Evolutionary conservation across 2,888 invertebrate species (phyloP), one percentile per base, ranked within the genome.

Genomic region (Mesorhabditis sp.): DNA sequence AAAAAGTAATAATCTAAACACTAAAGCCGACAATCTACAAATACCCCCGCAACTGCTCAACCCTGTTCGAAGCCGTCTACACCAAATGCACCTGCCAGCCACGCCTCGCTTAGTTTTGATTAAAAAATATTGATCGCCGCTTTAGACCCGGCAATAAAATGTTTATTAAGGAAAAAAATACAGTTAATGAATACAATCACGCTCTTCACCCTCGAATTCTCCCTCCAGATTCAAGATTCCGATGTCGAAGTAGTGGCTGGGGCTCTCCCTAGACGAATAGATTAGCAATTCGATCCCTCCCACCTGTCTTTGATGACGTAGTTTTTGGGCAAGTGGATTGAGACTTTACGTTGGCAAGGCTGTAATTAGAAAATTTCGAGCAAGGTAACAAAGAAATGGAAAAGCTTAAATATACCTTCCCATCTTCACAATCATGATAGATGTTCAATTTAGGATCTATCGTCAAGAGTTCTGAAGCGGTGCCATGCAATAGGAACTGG

Each of bases 381-480:
- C 28, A 28, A n/a, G n/a, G 58, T 50, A 10, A 13, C 4, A 65
- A 64, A 65, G 43, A n/a, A 4, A 15, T 41, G n/a, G 15, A 61
- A 70, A 61, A 66, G 44, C 42, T 4, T 58, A 2, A 15, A 67
- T 70, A 62, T 63, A 76, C 76, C 42, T 73, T 68, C 61, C 74
- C 77, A 65, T 79, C 79, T 62, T 79, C 79, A 67, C 79, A 79
- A 50, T 79, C 79, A 65, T 80, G 80, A 58, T 78, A 80, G 64
- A 78, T 74, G 63, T 78, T 78, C 28, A 78, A 66, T 67, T 80
- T 80, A 15, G 80, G 80, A 64, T 80, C 80, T 50, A 80, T 80
- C 2, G 80, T 80, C 75, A 76, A 76, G n/a, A 80, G 70, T 71
- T 80, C 80, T 3, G 77, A 75, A 65, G 80, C 77, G 69, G 73